Evolutionary conservation across 2,888 invertebrate genomes (phyloP).

Genomic region (Strigamia crassipes): DNA sequence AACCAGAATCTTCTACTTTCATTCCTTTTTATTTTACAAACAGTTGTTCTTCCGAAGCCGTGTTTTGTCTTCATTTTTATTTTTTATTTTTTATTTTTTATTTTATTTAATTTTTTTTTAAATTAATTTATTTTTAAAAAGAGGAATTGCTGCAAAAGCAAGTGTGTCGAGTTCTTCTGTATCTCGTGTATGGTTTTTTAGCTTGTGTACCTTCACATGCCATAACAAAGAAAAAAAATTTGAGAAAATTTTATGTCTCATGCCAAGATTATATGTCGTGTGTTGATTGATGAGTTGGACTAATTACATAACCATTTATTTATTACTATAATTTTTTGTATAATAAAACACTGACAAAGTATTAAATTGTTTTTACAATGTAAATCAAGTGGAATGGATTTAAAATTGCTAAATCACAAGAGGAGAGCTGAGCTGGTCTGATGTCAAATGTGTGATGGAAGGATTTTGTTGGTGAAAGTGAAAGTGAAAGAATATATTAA

Average conservation of each 20-base stretch:
- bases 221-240: not conserved
- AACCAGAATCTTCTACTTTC: not conserved
- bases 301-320: constrained; percentile 6
- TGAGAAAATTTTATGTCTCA: constrained; percentile 27
- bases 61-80: constrained; percentile 6
- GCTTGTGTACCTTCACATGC: constrained; percentile 23
- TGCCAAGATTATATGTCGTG: constrained; percentile 27
- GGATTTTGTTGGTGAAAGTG: not conserved
- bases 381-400: constrained; percentile 2
- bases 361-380: constrained; percentile 27
- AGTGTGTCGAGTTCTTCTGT: not conserved
- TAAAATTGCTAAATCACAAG: not conserved
- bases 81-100: not conserved
- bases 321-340: constrained; percentile 28
- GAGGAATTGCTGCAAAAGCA: not conserved
- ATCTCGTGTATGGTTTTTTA: constrained; percentile 5
- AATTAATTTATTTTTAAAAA: not conserved
- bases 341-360: constrained; percentile 15
- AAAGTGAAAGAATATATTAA: not conserved
- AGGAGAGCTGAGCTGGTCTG: not conserved
- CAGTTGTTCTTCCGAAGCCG: constrained; percentile 9
- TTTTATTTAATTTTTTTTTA: too few species aligned
- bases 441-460: not conserved
- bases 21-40: not conserved
- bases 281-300: constrained; percentile 31